Evolutionary conservation across 2,113 vertebrate species (phyloP).

Genomic region (Callospermophilus lateralis): DNA sequence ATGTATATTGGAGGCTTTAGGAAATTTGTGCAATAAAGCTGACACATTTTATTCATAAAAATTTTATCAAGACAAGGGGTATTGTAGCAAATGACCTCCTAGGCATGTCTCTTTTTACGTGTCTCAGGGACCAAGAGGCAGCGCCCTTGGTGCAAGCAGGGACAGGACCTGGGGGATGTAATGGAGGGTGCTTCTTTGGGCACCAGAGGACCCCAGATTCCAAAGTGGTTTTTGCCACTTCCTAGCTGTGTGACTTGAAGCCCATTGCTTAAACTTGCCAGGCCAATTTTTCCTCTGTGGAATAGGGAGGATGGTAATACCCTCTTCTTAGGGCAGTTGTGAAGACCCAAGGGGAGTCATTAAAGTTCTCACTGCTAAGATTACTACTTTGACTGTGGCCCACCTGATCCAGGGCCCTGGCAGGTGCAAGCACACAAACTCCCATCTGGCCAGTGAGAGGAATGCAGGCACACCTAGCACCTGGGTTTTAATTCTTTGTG

Average conservation of each 20-base stretch:
- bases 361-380: not conserved
- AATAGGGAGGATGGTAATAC: not conserved
- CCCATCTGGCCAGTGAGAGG: constrained; percentile 55
- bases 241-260: not conserved
- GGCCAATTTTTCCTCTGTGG: not conserved
- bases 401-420: not conserved
- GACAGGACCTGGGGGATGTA: not conserved
- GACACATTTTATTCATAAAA: not conserved
- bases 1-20: not conserved
- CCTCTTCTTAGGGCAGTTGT: not conserved
- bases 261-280: not conserved
- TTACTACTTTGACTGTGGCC: rapidly evolving
- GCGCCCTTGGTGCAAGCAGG: not conserved
- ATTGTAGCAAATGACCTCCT: not conserved
- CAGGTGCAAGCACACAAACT: constrained; percentile 60
- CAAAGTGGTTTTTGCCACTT: not conserved
- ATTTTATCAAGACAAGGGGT: not conserved
- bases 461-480: not conserved
- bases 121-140: not conserved
- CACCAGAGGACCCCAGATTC: not conserved
- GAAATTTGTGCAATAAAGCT: not conserved
- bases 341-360: not conserved
- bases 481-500: constrained; percentile 51
- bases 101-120: not conserved
- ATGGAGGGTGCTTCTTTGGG: not conserved